Evolutionary conservation across 2,113 vertebrate genomes (phyloP).

Genomic region (Apodemus sylvaticus): DNA sequence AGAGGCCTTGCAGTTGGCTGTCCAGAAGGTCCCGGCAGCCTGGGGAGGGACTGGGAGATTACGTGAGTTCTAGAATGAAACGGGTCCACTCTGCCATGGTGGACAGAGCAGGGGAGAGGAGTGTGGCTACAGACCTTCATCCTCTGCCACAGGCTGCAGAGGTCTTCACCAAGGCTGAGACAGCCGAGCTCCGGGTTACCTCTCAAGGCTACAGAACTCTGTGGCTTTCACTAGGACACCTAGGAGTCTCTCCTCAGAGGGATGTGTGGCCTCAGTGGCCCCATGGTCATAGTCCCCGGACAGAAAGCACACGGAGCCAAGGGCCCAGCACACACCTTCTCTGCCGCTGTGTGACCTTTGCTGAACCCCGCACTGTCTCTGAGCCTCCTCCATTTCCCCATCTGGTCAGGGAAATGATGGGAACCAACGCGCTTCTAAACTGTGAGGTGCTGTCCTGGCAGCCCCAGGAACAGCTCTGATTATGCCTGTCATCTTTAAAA

Average conservation of each 20-base stretch:
- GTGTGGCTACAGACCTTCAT: not conserved
- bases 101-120: not conserved
- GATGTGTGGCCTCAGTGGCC: not conserved
- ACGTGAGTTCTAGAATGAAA: not conserved
- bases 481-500: not conserved
- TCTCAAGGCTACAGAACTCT: not conserved
- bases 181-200: not conserved
- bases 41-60: not conserved
- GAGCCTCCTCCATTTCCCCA: not conserved
- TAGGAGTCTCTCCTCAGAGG: not conserved
- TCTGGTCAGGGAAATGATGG: not conserved
- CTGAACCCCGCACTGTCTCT: not conserved
- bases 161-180: not conserved
- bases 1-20: not conserved
- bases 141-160: not conserved
- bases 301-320: not conserved
- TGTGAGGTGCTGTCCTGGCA: not conserved
- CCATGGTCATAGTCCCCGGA: not conserved
- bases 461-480: not conserved
- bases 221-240: not conserved
- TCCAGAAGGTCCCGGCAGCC: not conserved
- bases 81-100: not conserved
- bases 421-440: not conserved
- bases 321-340: not conserved
- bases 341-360: not conserved